These are phyloP conservation scores for Acheta domesticus DNA, from an alignment of 2,888 invertebrate species.

Conservation along the genomic window DNA sequence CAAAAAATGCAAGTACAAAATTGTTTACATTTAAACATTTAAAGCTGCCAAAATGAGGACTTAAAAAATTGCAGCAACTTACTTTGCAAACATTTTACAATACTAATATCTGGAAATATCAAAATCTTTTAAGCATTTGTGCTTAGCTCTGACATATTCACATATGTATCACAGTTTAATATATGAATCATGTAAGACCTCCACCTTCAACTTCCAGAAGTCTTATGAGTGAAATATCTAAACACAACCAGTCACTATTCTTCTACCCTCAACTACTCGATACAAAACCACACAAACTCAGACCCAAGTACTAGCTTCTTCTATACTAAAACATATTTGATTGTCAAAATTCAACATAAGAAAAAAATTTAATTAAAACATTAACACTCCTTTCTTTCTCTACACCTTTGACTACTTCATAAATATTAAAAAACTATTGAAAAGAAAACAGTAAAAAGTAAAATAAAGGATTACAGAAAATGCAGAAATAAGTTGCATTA, in stretches of 20 bases:
- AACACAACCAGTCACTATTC: background rate
- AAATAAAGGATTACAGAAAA: background rate
- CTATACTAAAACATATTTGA: background rate
- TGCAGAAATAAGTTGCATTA: background rate
- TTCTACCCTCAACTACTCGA: background rate
- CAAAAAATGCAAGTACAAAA: too few relatives aligned
- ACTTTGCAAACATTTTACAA: too few relatives aligned
- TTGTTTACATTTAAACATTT: too few relatives aligned
- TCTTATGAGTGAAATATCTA: background rate
- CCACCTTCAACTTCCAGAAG: background rate
- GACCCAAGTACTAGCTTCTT: background rate
- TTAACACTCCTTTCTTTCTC: too few relatives aligned
- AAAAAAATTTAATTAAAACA: background rate
- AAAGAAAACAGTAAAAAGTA: background rate
- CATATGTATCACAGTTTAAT: conserved; percentile 3
- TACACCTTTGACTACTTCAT: background rate
- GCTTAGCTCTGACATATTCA: background rate
- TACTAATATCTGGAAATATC: too few relatives aligned
- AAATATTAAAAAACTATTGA: background rate
- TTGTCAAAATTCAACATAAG: background rate
- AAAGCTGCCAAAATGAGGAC: too few relatives aligned
- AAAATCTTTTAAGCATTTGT: background rate
- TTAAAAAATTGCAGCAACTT: too few relatives aligned
- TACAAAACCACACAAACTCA: background rate
- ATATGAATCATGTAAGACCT: conserved; percentile 6